These are phyloP conservation scores for Phortica magna DNA, from an alignment of 2,888 invertebrate genomes.

Conservation along the genomic window DNA sequence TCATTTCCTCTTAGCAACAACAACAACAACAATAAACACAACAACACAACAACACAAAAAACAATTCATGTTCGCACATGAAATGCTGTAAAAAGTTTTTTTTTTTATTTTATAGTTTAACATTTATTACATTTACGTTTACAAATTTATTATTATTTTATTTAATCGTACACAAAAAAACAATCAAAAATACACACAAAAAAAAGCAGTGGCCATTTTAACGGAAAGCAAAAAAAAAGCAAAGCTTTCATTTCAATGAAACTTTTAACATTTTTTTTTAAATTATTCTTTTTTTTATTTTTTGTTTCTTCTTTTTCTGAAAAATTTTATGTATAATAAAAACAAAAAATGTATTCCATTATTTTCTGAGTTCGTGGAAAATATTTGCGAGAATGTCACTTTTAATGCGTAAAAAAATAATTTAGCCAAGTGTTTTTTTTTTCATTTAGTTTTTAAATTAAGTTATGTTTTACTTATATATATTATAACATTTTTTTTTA, in stretches of 20 bases:
- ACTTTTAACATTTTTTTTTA: neutral
- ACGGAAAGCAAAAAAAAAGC: neutral
- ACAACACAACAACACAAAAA: no score
- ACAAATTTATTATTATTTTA: neutral
- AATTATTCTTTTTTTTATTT: neutral
- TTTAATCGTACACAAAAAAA: neutral
- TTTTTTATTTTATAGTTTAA: constrained; percentile 5
- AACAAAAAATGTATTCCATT: neutral
- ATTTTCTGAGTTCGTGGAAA: constrained; percentile 10
- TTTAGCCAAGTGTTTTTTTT: constrained; percentile 13
- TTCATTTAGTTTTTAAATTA: neutral
- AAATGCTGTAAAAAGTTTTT: constrained; percentile 18
- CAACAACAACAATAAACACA: neutral
- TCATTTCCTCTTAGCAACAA: neutral
- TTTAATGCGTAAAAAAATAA: neutral
- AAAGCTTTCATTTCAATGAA: neutral
- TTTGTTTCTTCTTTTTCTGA: neutral
- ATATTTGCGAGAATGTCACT: neutral
- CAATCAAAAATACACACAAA: no score
- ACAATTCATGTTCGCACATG: neutral
- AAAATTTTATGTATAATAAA: neutral
- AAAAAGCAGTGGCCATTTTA: constrained; percentile 27
- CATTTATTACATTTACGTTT: neutral
- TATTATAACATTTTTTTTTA: neutral
- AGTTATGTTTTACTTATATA: neutral